Percentiles rank a stretch among this genome's conserved stretches.
These are phyloP conservation scores for Nymphicus hollandicus DNA, from an alignment of 2,113 vertebrate genomes.

Conservation along the genomic window DNA sequence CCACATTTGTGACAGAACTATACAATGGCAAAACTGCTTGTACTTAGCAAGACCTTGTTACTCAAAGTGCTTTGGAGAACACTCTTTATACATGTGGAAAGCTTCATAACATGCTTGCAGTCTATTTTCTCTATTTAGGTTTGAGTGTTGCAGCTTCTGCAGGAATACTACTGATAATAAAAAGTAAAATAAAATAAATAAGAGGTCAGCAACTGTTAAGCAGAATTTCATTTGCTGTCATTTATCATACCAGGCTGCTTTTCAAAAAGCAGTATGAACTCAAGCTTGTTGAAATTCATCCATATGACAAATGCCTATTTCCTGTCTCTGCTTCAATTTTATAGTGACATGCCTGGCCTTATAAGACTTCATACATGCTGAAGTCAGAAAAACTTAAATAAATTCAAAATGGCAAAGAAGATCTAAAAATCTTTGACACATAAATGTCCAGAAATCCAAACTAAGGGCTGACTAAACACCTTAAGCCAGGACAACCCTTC, in stretches of 20 bases:
- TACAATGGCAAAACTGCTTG: accelerated
- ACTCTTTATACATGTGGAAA: neutral
- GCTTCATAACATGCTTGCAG: neutral
- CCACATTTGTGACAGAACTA: neutral
- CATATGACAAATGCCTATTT: constrained; percentile 26
- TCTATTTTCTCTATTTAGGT: neutral
- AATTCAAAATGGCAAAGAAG: neutral
- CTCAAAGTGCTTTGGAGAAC: neutral
- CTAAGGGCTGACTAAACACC: neutral
- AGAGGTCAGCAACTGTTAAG: neutral
- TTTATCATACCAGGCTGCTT: neutral
- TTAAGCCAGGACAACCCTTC: neutral
- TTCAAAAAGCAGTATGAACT: constrained; percentile 16
- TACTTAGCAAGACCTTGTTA: neutral
- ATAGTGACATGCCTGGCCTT: neutral
- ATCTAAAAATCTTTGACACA: neutral
- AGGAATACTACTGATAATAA: neutral
- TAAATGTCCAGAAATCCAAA: neutral
- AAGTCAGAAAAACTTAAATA: constrained; percentile 17
- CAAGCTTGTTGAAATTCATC: constrained; percentile 12
- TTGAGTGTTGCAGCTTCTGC: neutral
- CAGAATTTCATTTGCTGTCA: constrained; percentile 16
- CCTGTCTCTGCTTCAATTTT: neutral
- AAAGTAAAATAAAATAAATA: neutral
- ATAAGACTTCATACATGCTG: neutral